Percentiles rank a stretch among this genome's conserved stretches.
Evolutionary conservation across 1,140 invertebrate genomes (phyloP).

Genomic region (Zaprionus africanus): DNA sequence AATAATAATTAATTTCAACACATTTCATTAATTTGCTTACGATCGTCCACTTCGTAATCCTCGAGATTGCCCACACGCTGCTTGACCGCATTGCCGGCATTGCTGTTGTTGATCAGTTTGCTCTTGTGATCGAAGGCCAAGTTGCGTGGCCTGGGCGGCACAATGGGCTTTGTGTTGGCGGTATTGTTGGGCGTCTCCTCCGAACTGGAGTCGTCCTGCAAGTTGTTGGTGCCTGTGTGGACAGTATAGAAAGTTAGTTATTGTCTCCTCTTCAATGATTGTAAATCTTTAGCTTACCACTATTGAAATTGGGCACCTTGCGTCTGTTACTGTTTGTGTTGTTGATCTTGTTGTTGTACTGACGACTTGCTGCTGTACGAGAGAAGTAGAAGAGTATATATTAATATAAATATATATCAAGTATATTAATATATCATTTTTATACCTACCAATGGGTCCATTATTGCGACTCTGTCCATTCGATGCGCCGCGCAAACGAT

Average conservation of each 20-base stretch:
- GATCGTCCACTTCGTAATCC: constrained; percentile 70
- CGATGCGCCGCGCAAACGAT: constrained; percentile 61
- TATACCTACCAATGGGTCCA: constrained; percentile 74
- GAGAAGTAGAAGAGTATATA: neutral
- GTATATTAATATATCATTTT: neutral
- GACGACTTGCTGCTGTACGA: constrained; percentile 69
- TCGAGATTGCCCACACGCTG: constrained; percentile 49
- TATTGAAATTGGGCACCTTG: constrained; percentile 87
- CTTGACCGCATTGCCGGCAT: constrained; percentile 52
- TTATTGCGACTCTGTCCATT: constrained; percentile 72
- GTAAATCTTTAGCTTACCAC: constrained; percentile 85
- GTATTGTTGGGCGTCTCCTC: constrained; percentile 86
- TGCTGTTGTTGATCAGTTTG: constrained; percentile 63
- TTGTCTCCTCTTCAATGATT: neutral
- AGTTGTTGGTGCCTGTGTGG: constrained; percentile 84
- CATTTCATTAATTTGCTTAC: constrained; percentile 49
- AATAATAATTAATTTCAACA: too few species aligned
- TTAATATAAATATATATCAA: neutral
- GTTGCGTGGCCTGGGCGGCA: constrained; percentile 86
- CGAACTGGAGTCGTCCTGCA: constrained; percentile 91
- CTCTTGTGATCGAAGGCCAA: constrained; percentile 80
- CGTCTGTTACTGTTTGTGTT: constrained; percentile 85
- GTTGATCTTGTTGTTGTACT: constrained; percentile 72
- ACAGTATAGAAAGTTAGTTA: neutral
- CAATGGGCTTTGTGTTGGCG: constrained; percentile 86